Evolutionary conservation across 2,113 vertebrate genomes (phyloP).

Genomic region (Leptobrachium leishanense): DNA sequence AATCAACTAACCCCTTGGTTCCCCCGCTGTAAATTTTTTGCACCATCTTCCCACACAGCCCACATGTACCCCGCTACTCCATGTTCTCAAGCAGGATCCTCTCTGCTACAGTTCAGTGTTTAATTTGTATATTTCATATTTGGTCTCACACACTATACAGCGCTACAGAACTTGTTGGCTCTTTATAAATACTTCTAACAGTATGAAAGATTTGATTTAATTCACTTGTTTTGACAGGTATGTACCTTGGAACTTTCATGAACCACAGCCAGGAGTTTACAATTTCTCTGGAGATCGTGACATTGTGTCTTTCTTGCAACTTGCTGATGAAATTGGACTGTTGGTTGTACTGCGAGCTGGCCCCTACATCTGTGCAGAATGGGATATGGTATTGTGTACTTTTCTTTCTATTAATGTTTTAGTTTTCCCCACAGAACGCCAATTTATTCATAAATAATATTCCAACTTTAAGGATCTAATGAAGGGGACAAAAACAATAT

Average conservation of each 20-base stretch:
- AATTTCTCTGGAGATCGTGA: slow-evolving; percentile 82
- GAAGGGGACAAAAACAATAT: no score
- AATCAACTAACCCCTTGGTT: no score
- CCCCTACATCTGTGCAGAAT: slow-evolving; percentile 96
- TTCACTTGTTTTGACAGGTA: slow-evolving; percentile 72
- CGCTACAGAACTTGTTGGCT: no score
- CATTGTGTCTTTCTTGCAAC: slow-evolving; percentile 81
- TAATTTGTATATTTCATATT: neutral
- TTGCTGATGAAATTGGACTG: slow-evolving; percentile 82
- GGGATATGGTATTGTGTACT: slow-evolving; percentile 88
- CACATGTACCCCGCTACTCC: neutral
- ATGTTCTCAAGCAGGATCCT: neutral
- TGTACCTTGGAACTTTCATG: slow-evolving; percentile 94
- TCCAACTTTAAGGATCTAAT: no score
- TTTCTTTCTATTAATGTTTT: neutral
- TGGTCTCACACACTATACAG: no score
- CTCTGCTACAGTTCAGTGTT: neutral
- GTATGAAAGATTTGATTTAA: no score
- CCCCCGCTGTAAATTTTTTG: no score
- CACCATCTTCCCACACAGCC: no score
- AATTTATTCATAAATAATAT: no score
- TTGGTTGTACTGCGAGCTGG: slow-evolving; percentile 91
- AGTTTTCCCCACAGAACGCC: no score
- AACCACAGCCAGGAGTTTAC: slow-evolving; percentile 74
- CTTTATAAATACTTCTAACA: no score